Evolutionary conservation across 1,140 invertebrate species (phyloP), one percentile per base, ranked within the genome.

Genomic region (Drosophila aff.): DNA sequence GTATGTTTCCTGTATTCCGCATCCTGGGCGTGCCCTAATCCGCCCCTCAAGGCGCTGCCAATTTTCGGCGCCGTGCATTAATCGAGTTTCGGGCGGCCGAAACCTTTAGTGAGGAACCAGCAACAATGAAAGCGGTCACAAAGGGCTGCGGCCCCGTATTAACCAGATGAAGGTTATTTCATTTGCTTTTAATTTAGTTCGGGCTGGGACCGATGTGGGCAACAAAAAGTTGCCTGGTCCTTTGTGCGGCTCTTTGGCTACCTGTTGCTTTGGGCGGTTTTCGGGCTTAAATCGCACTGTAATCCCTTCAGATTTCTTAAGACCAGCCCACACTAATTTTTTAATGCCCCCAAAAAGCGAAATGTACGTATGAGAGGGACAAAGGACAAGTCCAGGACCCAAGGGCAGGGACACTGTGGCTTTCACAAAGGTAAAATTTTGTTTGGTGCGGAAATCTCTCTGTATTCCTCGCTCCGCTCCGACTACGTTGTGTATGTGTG

Each of bases 161-260:
- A 89, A 80, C 65, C 80, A 80, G 77, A 58, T 74, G 84, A 74
- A 81, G 77, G 84, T 89, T 87, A 83, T 87, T 89, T 84, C 81
- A 89, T 89, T 89, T 89, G 84, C 77, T 84, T 90, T 89, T 84
- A 90, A 89, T 89, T 90, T 75, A 74, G 82, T 82, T 69, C 49
- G 55, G 57, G 26, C 11, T 31, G 61, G 23, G 18, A 47, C 47
- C 33, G 9, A n/a, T 21, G 21, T 50, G 11, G 55, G 26, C 49
- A 62, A 66, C 67, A 65, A 62, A 67, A 75, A 65, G 41, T 64
- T 44, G 52, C 59, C 63, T 23, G 69, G 64, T 21, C 79, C 36
- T 86, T 82, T 85, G 69, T 81, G 43, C 44, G 38, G 47, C 28
- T 33, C 79, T 55, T 16, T 43, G 33, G 43, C 40, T 58, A 90